A percentile compares a stretch with the other conserved stretches of the same genome.
phyloP scores from a whole-genome alignment of 1,140 invertebrate species.

The Magallana ariakensis region DNA sequence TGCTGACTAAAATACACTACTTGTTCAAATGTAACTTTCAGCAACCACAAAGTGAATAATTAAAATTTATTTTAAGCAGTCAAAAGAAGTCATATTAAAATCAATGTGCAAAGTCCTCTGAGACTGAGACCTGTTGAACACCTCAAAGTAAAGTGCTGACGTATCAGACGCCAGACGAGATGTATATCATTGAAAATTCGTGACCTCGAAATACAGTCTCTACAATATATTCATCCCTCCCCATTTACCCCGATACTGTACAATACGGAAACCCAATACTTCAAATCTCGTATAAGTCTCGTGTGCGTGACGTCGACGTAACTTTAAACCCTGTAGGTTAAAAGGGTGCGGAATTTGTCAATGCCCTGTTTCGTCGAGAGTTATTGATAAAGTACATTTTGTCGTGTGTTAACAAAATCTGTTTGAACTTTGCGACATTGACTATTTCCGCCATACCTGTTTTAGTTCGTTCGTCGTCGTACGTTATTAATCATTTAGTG shows the following conservation, averaged over 20 bases:
- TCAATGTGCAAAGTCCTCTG: too few relatives aligned
- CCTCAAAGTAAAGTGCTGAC: neutral
- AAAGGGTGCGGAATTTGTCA: constrained; percentile 28
- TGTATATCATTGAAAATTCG: neutral
- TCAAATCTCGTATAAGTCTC: constrained; percentile 16
- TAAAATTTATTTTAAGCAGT: too few relatives aligned
- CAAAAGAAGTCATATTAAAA: too few relatives aligned
- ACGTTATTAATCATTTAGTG: neutral
- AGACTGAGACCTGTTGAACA: too few relatives aligned
- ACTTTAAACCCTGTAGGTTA: constrained; percentile 12
- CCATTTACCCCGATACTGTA: constrained; percentile 10
- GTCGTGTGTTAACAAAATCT: constrained; percentile 5
- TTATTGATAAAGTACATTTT: constrained; percentile 7
- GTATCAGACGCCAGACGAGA: constrained; percentile 9
- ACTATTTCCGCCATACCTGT: constrained; percentile 13
- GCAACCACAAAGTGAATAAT: too few relatives aligned
- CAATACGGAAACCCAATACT: neutral
- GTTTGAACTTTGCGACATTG: neutral
- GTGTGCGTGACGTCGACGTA: constrained; percentile 11
- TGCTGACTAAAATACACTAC: too few relatives aligned
- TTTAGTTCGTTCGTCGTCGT: neutral
- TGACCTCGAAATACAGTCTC: neutral
- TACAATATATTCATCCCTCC: neutral
- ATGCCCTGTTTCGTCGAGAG: neutral
- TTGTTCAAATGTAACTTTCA: too few relatives aligned